These are phyloP conservation scores for Crotophaga sulcirostris DNA, from an alignment of 2,113 vertebrate genomes.

Conservation along the genomic window DNA sequence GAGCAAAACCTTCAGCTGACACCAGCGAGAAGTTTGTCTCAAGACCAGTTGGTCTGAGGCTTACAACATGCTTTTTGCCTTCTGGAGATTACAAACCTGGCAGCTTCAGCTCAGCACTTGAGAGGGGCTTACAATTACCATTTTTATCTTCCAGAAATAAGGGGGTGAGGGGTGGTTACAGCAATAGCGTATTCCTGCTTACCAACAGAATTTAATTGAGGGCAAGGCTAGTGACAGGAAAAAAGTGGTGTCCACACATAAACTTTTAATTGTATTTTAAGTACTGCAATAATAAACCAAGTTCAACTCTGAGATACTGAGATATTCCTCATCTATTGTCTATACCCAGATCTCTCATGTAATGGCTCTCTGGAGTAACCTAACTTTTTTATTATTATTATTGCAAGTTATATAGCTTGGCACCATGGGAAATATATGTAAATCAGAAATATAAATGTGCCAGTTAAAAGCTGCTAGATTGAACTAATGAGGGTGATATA, in stretches of 20 bases:
- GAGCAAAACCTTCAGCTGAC: neutral
- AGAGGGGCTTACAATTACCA: neutral
- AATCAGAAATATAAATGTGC: constrained; percentile 67
- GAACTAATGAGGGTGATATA: constrained; percentile 68
- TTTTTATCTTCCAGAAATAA: constrained; percentile 37
- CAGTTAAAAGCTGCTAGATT: constrained; percentile 56
- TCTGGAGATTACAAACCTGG: neutral
- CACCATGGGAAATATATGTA: constrained; percentile 64
- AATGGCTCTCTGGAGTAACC: constrained; percentile 48
- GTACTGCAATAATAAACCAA: constrained; percentile 32
- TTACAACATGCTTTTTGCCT: neutral
- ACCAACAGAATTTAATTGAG: constrained; percentile 9
- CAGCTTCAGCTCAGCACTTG: neutral
- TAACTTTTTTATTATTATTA: constrained; percentile 63
- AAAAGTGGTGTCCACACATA: fast-evolving
- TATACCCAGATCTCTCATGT: neutral
- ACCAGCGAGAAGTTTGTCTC: neutral
- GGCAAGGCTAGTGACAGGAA: constrained; percentile 3
- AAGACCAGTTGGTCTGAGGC: neutral
- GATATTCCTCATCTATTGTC: constrained; percentile 32
- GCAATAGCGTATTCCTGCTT: neutral
- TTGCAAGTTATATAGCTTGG: constrained; percentile 54
- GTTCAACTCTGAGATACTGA: neutral
- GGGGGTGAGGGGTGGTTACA: neutral
- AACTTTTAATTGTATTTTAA: constrained; percentile 52